Base-by-base conservation (phyloP, 2,797 vertebrate genomes). In the Aldrovandia affinis region DNA sequence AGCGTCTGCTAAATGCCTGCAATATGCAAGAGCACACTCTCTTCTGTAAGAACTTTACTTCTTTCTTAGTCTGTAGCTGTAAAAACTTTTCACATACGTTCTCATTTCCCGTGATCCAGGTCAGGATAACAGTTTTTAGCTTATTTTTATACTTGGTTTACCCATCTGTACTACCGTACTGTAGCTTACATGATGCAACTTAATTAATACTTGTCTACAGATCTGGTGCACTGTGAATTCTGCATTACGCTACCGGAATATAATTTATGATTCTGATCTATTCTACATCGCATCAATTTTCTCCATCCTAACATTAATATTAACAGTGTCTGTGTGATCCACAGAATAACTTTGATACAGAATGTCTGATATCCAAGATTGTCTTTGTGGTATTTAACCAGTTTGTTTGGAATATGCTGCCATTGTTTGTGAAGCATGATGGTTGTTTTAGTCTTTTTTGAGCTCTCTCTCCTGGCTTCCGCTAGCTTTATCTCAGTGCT, bases 321-420 rank as follows among this genome's bases (percentile, higher is more conserved):
- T 70, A 14, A 70, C 2, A 28, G 65, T 33, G 33, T 15, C 42
- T 36, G n/a, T 73, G 36, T 20, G 15, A 25, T 39, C 36, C 33
- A 18, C 33, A 7, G 36, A 39, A 73, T 73, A 36, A 73, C 20
- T 18, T 20, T 20, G 8, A 70, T 22, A 73, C 42, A 28, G 28
- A 70, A 78, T 82, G 87, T 47, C 84, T 81, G 75, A 10, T 10
- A 36, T 84, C 83, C 84, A 68, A 44, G 33, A 75, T 83, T 84
- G 18, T 82, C 63, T 87, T 79, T 44, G 65, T 70, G 52, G 57
- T 42, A 20, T 59, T 7, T 33, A 81, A 44, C 33, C 52, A 73
- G 68, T 83, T 52, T 52, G 42, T 36, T 55, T 15, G 47, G n/a
- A 59, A 18, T 33, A 36, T 36, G 65, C 22, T 15, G 14, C 57